Evolutionary conservation across 2,113 vertebrate species (phyloP).

Genomic region (Dermatemys mawii): DNA sequence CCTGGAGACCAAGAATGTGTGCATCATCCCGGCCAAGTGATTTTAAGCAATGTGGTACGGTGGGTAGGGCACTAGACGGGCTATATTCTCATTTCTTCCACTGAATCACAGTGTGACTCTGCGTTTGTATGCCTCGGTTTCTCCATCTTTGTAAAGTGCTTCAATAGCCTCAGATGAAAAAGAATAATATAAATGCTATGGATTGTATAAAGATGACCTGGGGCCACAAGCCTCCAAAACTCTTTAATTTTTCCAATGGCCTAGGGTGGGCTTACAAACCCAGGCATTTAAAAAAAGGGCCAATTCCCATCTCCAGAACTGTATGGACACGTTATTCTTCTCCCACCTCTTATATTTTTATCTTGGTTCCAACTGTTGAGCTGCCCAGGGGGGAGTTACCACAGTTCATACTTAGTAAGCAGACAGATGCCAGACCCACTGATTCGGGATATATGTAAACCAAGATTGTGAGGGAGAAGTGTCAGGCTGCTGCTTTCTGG

Average conservation of each 20-base stretch:
- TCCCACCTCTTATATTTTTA: fast-evolving
- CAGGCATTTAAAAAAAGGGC: neutral
- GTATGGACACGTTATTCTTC: fast-evolving
- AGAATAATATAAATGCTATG: neutral
- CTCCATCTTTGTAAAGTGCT: neutral
- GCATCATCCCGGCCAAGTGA: neutral
- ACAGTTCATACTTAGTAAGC: neutral
- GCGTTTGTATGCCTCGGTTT: neutral
- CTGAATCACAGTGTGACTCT: neutral
- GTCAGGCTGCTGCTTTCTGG: neutral
- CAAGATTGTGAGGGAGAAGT: neutral
- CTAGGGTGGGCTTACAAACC: neutral
- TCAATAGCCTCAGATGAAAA: neutral
- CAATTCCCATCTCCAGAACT: neutral
- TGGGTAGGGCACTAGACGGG: neutral
- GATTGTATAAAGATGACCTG: neutral
- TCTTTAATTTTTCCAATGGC: neutral
- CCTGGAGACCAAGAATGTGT: neutral
- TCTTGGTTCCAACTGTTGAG: neutral
- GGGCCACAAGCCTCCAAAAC: neutral
- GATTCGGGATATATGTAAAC: neutral
- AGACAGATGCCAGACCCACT: neutral
- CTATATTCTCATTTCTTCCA: neutral
- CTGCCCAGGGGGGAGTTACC: neutral
- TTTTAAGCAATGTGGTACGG: neutral